Conservation (phyloP, 2,797 vertebrate genomes). For the Dicrostonyx torquatus region DNA sequence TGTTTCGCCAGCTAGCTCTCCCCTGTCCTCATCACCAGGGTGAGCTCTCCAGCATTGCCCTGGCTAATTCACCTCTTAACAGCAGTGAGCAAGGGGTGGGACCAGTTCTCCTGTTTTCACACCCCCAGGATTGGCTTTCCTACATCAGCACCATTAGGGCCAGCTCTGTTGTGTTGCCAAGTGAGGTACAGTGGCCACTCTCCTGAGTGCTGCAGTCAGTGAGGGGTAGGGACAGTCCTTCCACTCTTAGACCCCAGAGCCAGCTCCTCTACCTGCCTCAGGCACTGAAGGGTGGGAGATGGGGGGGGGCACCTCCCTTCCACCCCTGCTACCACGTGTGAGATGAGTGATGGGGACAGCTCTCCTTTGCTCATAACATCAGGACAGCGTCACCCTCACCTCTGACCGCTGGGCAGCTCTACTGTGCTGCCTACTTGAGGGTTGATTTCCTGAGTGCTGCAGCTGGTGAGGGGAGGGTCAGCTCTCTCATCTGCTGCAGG, state of each 20-base stretch:
- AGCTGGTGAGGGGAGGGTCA: neutral
- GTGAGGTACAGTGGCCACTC: neutral
- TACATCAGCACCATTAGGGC: neutral
- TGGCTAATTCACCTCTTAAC: neutral
- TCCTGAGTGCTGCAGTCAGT: neutral
- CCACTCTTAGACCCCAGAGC: neutral
- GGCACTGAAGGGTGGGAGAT: neutral
- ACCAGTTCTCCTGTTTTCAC: neutral
- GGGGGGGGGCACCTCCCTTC: neutral
- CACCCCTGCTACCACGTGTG: neutral
- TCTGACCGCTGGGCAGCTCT: neutral
- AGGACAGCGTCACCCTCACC: neutral
- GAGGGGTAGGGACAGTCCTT: neutral
- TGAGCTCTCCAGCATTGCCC: neutral
- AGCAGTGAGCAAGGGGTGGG: neutral
- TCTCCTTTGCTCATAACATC: neutral
- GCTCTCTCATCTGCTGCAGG: neutral
- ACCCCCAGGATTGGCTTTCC: neutral
- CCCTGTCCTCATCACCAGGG: neutral
- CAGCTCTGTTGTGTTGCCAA: neutral
- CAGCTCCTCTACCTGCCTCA: neutral
- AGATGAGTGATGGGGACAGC: neutral
- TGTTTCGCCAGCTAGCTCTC: neutral
- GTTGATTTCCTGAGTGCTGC: neutral
- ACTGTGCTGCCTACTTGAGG: neutral